Conservation (phyloP, 2,797 vertebrate species). For the Carcharodon carcharias region DNA sequence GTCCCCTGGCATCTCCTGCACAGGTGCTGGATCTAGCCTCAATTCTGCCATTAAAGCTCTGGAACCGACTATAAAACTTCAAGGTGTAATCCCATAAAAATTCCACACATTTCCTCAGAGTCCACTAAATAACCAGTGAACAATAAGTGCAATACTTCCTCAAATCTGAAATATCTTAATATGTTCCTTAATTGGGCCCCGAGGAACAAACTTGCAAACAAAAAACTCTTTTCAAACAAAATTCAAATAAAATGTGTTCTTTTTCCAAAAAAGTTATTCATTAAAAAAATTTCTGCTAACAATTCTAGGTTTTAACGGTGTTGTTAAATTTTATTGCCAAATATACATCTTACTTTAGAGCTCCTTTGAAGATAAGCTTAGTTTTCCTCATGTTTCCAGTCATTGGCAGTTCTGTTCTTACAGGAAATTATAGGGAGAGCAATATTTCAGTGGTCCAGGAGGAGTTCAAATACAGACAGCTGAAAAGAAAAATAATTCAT, state of each 20-base stretch:
- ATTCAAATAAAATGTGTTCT: background rate
- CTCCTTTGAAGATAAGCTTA: conserved; percentile 18
- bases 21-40: background rate
- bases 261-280: no score
- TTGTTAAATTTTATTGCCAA: background rate
- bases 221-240: background rate
- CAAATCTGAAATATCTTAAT: no score
- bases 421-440: background rate
- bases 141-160: no score
- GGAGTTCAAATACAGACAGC: background rate
- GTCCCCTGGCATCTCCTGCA: background rate
- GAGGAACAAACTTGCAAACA: background rate
- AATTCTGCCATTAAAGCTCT: background rate
- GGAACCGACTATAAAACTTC: background rate
- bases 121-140: no score
- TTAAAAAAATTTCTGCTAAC: background rate
- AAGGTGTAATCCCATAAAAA: background rate
- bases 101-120: background rate
- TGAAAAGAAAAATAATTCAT: background rate
- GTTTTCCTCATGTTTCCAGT: conserved; percentile 25
- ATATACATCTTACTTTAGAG: conserved; percentile 20
- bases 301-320: background rate
- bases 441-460: background rate
- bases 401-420: background rate
- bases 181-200: no score